Conservation (phyloP, 2,888 invertebrate genomes). For the Ecdyonurus torrentis region DNA sequence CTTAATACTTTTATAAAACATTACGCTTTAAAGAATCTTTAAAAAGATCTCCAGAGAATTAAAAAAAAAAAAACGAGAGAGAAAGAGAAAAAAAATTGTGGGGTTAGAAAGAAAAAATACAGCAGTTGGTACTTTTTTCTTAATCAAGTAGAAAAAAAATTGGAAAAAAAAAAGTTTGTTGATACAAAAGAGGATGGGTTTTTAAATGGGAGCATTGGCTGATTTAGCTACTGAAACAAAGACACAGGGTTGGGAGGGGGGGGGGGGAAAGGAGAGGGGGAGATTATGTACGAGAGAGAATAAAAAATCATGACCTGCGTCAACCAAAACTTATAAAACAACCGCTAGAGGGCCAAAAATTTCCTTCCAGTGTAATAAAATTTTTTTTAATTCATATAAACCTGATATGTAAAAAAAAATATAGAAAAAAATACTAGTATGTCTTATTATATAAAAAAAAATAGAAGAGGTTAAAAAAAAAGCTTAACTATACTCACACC, state of each 20-base stretch:
- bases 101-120: background rate
- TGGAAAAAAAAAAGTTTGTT: background rate
- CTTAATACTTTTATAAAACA: background rate
- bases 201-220: background rate
- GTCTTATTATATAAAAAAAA: too few species aligned
- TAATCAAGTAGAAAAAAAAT: background rate
- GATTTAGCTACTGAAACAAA: background rate
- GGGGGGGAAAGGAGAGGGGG: background rate
- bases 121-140: background rate
- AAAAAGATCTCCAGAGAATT: background rate
- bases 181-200: background rate
- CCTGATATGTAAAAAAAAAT: too few species aligned
- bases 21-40: background rate
- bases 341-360: background rate
- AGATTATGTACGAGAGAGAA: background rate
- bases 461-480: background rate
- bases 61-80: too few species aligned
- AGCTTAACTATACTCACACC: background rate
- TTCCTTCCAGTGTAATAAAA: too few species aligned
- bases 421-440: too few species aligned
- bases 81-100: background rate
- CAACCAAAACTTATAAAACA: background rate
- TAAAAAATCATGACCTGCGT: background rate
- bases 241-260: too few species aligned
- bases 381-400: too few species aligned